phyloP scores from a whole-genome alignment of 2,888 invertebrate species.

The Pocota personata region DNA sequence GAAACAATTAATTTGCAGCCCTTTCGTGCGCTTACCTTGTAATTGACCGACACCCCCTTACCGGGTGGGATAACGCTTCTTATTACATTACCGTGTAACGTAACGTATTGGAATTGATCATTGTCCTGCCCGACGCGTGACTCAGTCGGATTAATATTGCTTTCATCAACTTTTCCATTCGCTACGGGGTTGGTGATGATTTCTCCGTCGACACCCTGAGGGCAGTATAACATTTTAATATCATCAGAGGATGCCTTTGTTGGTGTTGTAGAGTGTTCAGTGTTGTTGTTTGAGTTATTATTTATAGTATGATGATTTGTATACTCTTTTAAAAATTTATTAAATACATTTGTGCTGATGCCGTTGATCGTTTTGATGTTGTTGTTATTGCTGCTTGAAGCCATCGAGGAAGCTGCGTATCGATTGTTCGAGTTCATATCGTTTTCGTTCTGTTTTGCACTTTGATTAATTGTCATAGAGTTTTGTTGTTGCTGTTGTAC shows the following conservation, averaged over 20 bases:
- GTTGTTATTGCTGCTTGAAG: slow-evolving; percentile 66
- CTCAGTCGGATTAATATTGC: slow-evolving; percentile 66
- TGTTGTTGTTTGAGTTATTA: slow-evolving; percentile 69
- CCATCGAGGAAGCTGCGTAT: slow-evolving; percentile 71
- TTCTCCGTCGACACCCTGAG: slow-evolving; percentile 69
- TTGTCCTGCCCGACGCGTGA: slow-evolving; percentile 74
- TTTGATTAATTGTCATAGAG: slow-evolving; percentile 74
- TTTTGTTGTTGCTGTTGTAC: slow-evolving; percentile 74
- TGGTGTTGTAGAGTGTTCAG: slow-evolving; percentile 66
- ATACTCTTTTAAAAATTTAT: slow-evolving; percentile 81
- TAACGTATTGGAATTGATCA: slow-evolving; percentile 82
- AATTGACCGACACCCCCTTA: slow-evolving; percentile 80
- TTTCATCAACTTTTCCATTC: slow-evolving; percentile 62
- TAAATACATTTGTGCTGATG: slow-evolving; percentile 77
- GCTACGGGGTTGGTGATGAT: slow-evolving; percentile 13
- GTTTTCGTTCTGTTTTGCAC: slow-evolving; percentile 79
- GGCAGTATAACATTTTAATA: slow-evolving; percentile 54
- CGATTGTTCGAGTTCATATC: slow-evolving; percentile 81
- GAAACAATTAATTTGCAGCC: slow-evolving; percentile 20
- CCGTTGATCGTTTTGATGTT: slow-evolving; percentile 36
- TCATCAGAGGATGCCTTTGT: slow-evolving; percentile 69
- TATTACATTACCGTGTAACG: slow-evolving; percentile 82
- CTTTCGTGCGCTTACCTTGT: slow-evolving; percentile 79
- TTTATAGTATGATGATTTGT: slow-evolving; percentile 78
- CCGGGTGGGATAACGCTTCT: slow-evolving; percentile 82